These are phyloP conservation scores for Campylomormyrus numenius DNA, from an alignment of 2,113 vertebrate species.

Conservation along the genomic window DNA sequence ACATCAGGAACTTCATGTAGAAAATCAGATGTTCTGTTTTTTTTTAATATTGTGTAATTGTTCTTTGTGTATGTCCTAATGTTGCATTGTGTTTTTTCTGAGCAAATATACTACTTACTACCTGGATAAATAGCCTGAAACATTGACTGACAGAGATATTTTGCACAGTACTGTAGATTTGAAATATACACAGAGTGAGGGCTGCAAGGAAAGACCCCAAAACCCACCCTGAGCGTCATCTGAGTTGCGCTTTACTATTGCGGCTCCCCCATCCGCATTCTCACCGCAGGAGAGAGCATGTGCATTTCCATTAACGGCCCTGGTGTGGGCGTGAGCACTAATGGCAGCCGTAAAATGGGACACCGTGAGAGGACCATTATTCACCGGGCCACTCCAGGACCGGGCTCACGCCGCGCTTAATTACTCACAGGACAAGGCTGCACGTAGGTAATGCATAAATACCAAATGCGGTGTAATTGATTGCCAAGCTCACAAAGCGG, in stretches of 20 bases:
- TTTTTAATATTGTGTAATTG: background rate
- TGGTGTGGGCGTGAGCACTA: constrained; percentile 29
- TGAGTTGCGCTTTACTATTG: constrained; percentile 44
- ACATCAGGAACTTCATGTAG: background rate
- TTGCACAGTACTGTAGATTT: background rate
- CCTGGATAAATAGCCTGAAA: background rate
- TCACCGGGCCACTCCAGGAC: constrained; percentile 27
- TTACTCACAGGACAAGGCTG: constrained; percentile 52
- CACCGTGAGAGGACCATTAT: constrained; percentile 17
- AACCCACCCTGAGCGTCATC: constrained; percentile 25
- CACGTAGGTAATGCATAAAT: constrained; percentile 59
- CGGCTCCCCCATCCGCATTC: constrained; percentile 34
- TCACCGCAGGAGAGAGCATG: constrained; percentile 30
- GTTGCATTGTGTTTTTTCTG: background rate
- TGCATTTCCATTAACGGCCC: constrained; percentile 45
- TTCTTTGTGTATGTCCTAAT: background rate
- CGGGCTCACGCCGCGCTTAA: constrained; percentile 41
- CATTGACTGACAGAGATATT: background rate
- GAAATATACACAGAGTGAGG: background rate
- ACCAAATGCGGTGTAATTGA: constrained; percentile 61
- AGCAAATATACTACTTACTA: background rate
- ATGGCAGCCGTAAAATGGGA: constrained; percentile 28
- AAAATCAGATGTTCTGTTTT: background rate
- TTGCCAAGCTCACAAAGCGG: constrained; percentile 61
- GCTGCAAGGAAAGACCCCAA: background rate